Base-by-base conservation (phyloP, 2,888 invertebrate genomes). In the Ennomos fuscantarius region DNA sequence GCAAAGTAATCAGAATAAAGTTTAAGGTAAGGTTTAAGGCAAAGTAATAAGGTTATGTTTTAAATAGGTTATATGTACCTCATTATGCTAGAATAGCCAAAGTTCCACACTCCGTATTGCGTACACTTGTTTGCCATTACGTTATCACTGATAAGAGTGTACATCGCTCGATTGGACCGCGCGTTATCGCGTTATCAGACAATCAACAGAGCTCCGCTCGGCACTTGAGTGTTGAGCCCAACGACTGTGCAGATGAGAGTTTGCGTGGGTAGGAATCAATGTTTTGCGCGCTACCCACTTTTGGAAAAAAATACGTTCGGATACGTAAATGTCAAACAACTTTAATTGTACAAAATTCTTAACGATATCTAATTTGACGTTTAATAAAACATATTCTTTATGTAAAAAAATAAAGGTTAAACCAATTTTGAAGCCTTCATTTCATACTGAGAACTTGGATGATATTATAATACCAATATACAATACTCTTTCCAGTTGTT, bases 121-220 rank as follows among this genome's bases (percentile, higher is more conserved):
- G 69, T 65, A 79, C 83, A 88, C 82, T 84, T 88, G 86, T 86
- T 87, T 82, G 84, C 82, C 66, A 70, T 76, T 62, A 65, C 74
- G 78, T 84, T 90, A 90, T 91, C 90, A 82, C 78, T 85, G 89
- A 91, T 91, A 89, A 89, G 75, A 68, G 80, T 70, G 76, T 81
- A 88, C 90, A 90, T 89, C 79, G 86, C 81, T 83, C 75, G 90
- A 90, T 91, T 84, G 84, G 79, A 78, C 67, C 63, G 61, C 60
- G 9, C 31, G 36, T 88, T 89, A 90, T 87, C 86, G 78, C 73
- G 52, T 85, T 89, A 91, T 89, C 89, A 82, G 71, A 78, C 80
- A 78, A 89, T 86, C 89, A 84, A 84, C 83, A 76, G 60, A 60
- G 65, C 65, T 55, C 63, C 63, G 62, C 62, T 62, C 64, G 41